A percentile compares a stretch with the other conserved stretches of the same genome.
Evolutionary conservation across 1,140 invertebrate genomes (phyloP).

Genomic region (Cydia amplana): DNA sequence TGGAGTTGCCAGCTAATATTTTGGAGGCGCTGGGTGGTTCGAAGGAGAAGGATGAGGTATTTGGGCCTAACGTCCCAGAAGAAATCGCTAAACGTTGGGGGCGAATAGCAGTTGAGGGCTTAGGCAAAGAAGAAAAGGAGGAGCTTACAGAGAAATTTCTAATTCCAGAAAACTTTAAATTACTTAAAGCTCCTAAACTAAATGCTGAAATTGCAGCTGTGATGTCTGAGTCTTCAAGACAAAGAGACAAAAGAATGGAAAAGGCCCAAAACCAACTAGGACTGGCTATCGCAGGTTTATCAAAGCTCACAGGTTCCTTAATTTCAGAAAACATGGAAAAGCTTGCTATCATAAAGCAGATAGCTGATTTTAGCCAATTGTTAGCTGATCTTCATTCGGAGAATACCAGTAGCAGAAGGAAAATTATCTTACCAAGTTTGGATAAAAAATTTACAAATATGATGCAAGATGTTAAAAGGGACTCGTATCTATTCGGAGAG

Average conservation of each 20-base stretch:
- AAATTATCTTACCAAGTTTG: background rate
- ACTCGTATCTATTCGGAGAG: conserved; percentile 24
- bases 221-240: background rate
- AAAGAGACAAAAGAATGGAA: background rate
- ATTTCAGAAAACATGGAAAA: background rate
- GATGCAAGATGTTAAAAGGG: conserved; percentile 24
- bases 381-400: conserved; percentile 20
- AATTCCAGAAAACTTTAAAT: conserved; percentile 32
- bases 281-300: background rate
- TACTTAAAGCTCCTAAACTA: background rate
- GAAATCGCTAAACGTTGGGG: conserved; percentile 36
- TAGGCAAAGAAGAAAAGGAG: conserved; percentile 30
- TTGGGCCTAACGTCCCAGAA: conserved; percentile 31
- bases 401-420: conserved; percentile 24
- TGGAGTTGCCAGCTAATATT: conserved; percentile 4
- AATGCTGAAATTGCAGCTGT: conserved; percentile 4
- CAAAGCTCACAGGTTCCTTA: background rate
- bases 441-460: conserved; percentile 26
- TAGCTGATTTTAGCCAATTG: conserved; percentile 22
- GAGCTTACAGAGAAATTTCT: conserved; percentile 21
- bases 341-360: conserved; percentile 18
- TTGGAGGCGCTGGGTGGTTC: conserved; percentile 27
- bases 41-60: conserved; percentile 28
- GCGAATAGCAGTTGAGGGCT: conserved; percentile 23
- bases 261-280: background rate